Conservation (phyloP, 2,888 invertebrate genomes). For the Standfussiana lucernea region DNA sequence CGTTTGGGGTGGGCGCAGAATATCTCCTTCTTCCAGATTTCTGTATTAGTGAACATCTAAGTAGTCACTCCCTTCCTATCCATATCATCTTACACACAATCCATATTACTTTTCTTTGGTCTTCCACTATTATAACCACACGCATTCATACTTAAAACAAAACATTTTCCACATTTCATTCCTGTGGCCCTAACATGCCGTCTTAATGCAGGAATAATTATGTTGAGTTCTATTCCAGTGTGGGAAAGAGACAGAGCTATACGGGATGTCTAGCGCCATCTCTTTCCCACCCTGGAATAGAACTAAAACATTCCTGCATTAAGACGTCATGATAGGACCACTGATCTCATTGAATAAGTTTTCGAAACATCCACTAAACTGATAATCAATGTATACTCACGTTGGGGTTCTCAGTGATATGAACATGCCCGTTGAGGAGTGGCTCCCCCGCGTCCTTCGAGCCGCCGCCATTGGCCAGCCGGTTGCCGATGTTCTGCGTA, state of each 20-base stretch:
- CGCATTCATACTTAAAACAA: not conserved
- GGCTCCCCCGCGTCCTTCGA: constrained; percentile 85
- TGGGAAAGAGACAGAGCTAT: too few relatives aligned
- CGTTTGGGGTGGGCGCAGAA: not conserved
- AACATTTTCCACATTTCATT: not conserved
- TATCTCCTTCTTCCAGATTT: not conserved
- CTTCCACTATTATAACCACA: not conserved
- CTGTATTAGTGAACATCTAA: not conserved
- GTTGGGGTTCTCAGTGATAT: constrained; percentile 93
- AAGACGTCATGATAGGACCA: too few relatives aligned
- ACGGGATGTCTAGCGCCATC: too few relatives aligned
- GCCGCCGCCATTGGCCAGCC: constrained; percentile 83
- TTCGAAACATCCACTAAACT: not conserved
- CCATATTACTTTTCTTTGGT: not conserved
- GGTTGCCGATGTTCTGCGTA: constrained; percentile 78
- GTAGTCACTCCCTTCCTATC: not conserved
- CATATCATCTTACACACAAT: not conserved
- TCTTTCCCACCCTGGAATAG: too few relatives aligned
- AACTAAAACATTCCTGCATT: too few relatives aligned
- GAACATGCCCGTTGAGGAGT: constrained; percentile 91
- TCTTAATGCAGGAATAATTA: too few relatives aligned
- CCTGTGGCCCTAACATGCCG: too few relatives aligned
- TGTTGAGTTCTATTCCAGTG: too few relatives aligned
- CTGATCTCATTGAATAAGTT: not conserved
- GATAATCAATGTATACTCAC: constrained; percentile 79